Evolutionary conservation across 2,888 invertebrate genomes (phyloP).

Genomic region (Ecliptopera silaceata): DNA sequence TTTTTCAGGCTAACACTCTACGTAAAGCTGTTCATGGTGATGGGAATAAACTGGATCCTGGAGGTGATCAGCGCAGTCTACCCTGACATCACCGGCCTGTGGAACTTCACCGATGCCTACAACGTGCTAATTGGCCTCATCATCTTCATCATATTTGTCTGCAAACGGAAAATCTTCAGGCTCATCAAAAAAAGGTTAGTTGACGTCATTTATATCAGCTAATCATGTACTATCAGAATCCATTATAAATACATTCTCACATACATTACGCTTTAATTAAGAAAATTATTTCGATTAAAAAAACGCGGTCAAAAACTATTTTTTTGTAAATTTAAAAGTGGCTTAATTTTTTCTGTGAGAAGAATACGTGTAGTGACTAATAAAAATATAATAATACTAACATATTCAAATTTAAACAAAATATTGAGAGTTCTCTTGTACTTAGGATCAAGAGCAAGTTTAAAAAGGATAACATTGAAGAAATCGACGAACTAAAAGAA

Average conservation of each 20-base stretch:
- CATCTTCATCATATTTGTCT: conserved; percentile 89
- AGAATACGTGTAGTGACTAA: neutral
- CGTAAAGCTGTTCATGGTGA: conserved; percentile 87
- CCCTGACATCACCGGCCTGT: conserved; percentile 71
- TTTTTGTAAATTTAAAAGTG: too few species aligned
- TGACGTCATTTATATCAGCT: neutral
- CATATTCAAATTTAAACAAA: neutral
- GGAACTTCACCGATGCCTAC: conserved; percentile 85
- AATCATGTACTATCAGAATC: neutral
- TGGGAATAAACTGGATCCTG: conserved; percentile 90
- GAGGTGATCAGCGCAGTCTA: conserved; percentile 86
- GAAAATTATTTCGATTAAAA: too few species aligned
- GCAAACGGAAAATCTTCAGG: conserved; percentile 86
- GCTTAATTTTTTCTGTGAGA: neutral
- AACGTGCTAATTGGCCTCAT: conserved; percentile 87
- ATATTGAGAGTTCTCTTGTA: conserved; percentile 18
- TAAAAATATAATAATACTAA: neutral
- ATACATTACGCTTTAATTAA: too few species aligned
- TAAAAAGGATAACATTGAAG: conserved; percentile 38
- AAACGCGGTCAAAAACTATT: too few species aligned
- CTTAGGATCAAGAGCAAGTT: conserved; percentile 59
- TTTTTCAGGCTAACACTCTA: conserved; percentile 85
- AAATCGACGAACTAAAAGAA: conserved; percentile 41
- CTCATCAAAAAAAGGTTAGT: conserved; percentile 84
- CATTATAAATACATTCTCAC: neutral